A percentile compares a stretch with the other conserved stretches of the same genome.
phyloP scores from a whole-genome alignment of 2,113 vertebrate species.

The Eurystomus gularis region DNA sequence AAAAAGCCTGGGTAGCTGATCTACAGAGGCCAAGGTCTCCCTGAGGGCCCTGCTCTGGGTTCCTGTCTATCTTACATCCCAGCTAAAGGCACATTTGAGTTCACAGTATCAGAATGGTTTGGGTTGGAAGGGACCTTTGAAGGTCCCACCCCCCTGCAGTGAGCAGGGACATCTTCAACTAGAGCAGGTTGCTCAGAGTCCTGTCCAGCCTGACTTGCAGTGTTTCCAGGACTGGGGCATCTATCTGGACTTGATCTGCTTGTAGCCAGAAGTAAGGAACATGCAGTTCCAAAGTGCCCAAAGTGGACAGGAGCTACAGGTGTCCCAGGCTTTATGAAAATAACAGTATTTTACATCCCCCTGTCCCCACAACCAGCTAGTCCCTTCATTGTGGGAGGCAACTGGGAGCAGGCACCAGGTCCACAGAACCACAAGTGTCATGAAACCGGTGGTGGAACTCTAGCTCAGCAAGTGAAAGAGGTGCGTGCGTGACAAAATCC shows the following conservation, averaged over 20 bases:
- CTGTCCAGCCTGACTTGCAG: background rate
- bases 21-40: background rate
- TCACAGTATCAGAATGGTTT: background rate
- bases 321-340: background rate
- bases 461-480: background rate
- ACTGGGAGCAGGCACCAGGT: rapidly evolving
- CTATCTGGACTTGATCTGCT: background rate
- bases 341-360: background rate
- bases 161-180: background rate
- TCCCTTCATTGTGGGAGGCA: background rate
- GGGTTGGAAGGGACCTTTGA: background rate
- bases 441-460: rapidly evolving
- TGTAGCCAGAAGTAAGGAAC: background rate
- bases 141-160: background rate
- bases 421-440: background rate
- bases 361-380: background rate
- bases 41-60: background rate
- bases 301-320: background rate
- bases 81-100: background rate
- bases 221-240: background rate
- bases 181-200: background rate
- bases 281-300: background rate
- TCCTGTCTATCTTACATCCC: rapidly evolving
- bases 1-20: background rate
- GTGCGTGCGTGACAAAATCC: rapidly evolving